phyloP scores from a whole-genome alignment of 2,113 vertebrate species.

The Psephotus haematonotus region DNA sequence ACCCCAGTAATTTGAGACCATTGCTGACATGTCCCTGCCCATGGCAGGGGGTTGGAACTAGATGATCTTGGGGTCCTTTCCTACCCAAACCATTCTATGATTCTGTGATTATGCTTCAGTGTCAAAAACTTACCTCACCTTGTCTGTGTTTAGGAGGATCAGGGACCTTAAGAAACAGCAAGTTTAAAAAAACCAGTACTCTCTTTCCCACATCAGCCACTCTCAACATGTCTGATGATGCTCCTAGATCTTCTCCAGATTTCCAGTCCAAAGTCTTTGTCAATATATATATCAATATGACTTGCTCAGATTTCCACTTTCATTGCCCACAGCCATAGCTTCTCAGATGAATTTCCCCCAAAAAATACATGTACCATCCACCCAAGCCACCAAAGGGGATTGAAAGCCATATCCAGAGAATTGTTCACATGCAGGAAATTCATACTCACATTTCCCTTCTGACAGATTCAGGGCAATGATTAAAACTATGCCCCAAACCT shows the following conservation, averaged over 20 bases:
- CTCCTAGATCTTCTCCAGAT: background rate
- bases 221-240: background rate
- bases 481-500: background rate
- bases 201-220: background rate
- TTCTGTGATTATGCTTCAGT: background rate
- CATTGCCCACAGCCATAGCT: background rate
- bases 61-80: background rate
- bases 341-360: background rate
- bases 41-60: background rate
- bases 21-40: background rate
- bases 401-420: background rate
- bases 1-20: background rate
- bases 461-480: background rate
- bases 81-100: background rate
- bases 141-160: background rate
- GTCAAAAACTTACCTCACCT: background rate
- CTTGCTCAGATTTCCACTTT: background rate
- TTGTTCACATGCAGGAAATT: background rate
- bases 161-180: background rate
- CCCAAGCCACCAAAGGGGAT: accelerated
- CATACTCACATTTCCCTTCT: background rate
- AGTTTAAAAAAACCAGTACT: background rate
- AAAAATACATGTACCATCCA: background rate
- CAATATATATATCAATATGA: background rate
- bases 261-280: background rate